Evolutionary conservation across 2,888 invertebrate species (phyloP).

Genomic region (Dorcus parallelipipedus): DNA sequence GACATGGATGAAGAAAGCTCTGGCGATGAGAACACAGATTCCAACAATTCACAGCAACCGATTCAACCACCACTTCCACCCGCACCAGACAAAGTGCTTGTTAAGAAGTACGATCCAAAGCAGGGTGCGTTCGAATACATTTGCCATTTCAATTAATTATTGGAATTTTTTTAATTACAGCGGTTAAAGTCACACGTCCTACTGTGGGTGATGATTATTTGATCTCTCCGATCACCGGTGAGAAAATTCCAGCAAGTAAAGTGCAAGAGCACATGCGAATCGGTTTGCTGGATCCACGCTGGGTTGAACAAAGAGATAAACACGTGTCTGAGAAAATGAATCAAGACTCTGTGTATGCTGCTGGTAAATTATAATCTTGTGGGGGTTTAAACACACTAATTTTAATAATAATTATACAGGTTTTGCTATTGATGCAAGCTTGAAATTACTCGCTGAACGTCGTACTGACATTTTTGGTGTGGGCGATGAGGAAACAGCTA

Average conservation of each 20-base stretch:
- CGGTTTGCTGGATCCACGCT: slow-evolving; percentile 91
- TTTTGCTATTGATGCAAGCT: slow-evolving; percentile 91
- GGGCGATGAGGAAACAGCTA: slow-evolving; percentile 97
- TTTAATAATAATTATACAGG: slow-evolving; percentile 49
- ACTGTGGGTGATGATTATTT: slow-evolving; percentile 81
- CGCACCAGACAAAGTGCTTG: slow-evolving; percentile 87
- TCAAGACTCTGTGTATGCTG: slow-evolving; percentile 80
- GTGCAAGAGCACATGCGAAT: slow-evolving; percentile 98
- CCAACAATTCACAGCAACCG: slow-evolving; percentile 41
- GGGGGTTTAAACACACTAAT: slow-evolving; percentile 4
- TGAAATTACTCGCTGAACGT: slow-evolving; percentile 94
- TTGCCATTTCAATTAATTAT: not conserved
- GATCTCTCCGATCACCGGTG: slow-evolving; percentile 97
- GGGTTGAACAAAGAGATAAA: slow-evolving; percentile 96
- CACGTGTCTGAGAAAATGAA: slow-evolving; percentile 91
- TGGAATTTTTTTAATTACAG: slow-evolving; percentile 31
- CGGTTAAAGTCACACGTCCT: slow-evolving; percentile 58
- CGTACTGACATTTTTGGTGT: slow-evolving; percentile 99
- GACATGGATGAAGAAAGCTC: slow-evolving; percentile 92
- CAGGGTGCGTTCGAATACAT: slow-evolving; percentile 51
- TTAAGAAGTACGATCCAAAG: slow-evolving; percentile 97
- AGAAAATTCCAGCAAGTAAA: slow-evolving; percentile 94
- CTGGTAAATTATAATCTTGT: slow-evolving; percentile 46
- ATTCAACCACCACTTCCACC: slow-evolving; percentile 73
- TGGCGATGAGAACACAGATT: slow-evolving; percentile 58